Evolutionary conservation across 2,888 invertebrate genomes (phyloP), one percentile per base, ranked within the genome.

Genomic region (Adineta ricciae): DNA sequence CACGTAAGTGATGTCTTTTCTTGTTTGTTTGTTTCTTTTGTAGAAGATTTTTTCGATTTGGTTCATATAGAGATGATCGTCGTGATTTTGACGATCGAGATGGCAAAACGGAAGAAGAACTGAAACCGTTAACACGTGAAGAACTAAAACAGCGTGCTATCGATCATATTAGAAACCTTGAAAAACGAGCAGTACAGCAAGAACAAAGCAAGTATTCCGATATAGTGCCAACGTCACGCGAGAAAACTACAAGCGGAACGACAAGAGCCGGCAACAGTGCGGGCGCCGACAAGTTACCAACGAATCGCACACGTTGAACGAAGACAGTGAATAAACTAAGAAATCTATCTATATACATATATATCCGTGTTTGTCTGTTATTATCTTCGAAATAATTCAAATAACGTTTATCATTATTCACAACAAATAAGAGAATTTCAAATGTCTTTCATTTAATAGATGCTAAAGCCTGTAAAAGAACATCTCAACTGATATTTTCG

Each of bases 11-110:
- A 64, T 19, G 19, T 16, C 7, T 32, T 16, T 2, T 46, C 11
- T n/a, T n/a, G n/a, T n/a, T n/a, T n/a, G n/a, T 8, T 11, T 56
- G 11, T 27, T 64, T 16, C 5, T 16, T 32, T 32, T 64, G 14
- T 32, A 2, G 16, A 11, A 32, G 0, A 36, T 19, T 27, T 32
- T 32, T 64, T 64, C 16, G 3, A 32, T 64, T 7, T 9, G 19
- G 19, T 16, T 36, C 14, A 16, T n/a, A 64, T 36, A 64, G 64
- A 64, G 64, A 64, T 1, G 64, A 64, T 64, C 64, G 64, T 36
- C 64, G 64, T 64, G 64, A 64, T 32, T 27, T 16, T 16, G 64
- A 64, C 19, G 64, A 64, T 64, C 89, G 89, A 86, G 90, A 90
- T 5, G 89, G 87, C 1, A 89, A 89, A 82, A 36, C 50, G 4